Base-by-base conservation (phyloP, 1,140 invertebrate genomes). In the Portunus trituberculatus region DNA sequence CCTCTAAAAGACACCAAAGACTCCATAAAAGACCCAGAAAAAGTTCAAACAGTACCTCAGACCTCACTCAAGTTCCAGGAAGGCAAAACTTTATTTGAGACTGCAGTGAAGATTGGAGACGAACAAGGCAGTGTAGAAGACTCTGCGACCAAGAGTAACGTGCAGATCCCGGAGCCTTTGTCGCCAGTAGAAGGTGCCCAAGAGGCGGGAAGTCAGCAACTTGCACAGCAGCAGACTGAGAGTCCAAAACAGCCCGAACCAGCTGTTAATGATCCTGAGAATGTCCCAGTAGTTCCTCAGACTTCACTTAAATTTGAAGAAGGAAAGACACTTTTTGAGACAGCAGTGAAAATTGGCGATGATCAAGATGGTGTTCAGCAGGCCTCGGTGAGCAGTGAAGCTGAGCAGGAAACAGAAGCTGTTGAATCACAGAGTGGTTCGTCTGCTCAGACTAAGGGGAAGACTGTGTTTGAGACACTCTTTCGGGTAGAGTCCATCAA, bases 381-480 rank as follows among this genome's bases (percentile, higher is more conserved):
- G 31, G 16, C 28, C 32, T 3, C 32, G 86, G 86, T 45, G 45
- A 46, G 31, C 25, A 88, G 20, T 45, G 32, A 31, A 45, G 86
- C 0, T 6, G 32, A n/a, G 7, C 86, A 88, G 29, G 86, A 91
- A 39, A 52, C 32, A 4, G 89, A 25, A 25, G 89, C 89, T 91
- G 89, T 2, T 4, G 28, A 32, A 25, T 16, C 31, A 32, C 14
- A 25, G 29, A 20, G 16, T 20, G 31, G 14, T 10, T 0, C 32
- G 8, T 28, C 86, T 8, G n/a, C 86, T 31, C 25, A n/a, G 4
- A 28, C 67, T 0, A 84, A 83, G 48, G 93, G 93, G 25, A 94
- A 90, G 29, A 94, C 93, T 6, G 93, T 94, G 4, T 94, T 83
- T 14, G 88, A 94, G 31, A 94, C 89, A 4, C 67, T 94, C 3